Evolutionary conservation across 2,888 invertebrate species (phyloP).

Genomic region (Phaonia tiefii): DNA sequence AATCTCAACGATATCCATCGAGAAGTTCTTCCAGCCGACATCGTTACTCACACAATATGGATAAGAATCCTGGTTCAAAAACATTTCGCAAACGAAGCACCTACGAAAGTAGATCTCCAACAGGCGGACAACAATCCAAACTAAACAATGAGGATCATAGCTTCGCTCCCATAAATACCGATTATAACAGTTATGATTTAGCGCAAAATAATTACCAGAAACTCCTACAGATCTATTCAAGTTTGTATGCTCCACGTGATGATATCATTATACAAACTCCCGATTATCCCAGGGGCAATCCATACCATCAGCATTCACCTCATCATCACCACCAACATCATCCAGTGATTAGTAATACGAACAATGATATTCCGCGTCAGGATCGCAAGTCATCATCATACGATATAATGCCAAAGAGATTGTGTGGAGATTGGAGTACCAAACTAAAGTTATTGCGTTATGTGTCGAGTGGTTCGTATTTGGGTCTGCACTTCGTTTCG

Average conservation of each 20-base stretch:
- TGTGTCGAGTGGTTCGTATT: constrained; percentile 83
- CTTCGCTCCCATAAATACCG: constrained; percentile 64
- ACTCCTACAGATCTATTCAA: constrained; percentile 73
- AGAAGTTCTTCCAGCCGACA: constrained; percentile 68
- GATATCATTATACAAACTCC: constrained; percentile 76
- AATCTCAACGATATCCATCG: constrained; percentile 63
- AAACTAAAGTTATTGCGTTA: constrained; percentile 87
- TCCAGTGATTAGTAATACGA: not conserved
- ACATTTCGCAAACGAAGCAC: constrained; percentile 70
- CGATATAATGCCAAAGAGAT: constrained; percentile 80
- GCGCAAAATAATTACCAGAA: constrained; percentile 74
- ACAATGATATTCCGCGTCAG: constrained; percentile 14
- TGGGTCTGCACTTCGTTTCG: constrained; percentile 86
- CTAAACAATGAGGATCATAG: constrained; percentile 47
- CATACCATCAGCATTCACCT: constrained; percentile 67
- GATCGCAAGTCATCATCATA: constrained; percentile 41
- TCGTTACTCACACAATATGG: constrained; percentile 40
- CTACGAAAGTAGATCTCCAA: constrained; percentile 68
- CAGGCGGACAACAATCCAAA: constrained; percentile 42
- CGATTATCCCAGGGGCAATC: constrained; percentile 74
- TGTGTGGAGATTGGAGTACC: constrained; percentile 91
- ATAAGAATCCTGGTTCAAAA: constrained; percentile 59
- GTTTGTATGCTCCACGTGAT: constrained; percentile 73
- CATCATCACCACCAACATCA: constrained; percentile 29
- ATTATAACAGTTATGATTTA: constrained; percentile 72